Conservation (phyloP, 2,888 invertebrate species). For the Prionchulus punctatus region DNA sequence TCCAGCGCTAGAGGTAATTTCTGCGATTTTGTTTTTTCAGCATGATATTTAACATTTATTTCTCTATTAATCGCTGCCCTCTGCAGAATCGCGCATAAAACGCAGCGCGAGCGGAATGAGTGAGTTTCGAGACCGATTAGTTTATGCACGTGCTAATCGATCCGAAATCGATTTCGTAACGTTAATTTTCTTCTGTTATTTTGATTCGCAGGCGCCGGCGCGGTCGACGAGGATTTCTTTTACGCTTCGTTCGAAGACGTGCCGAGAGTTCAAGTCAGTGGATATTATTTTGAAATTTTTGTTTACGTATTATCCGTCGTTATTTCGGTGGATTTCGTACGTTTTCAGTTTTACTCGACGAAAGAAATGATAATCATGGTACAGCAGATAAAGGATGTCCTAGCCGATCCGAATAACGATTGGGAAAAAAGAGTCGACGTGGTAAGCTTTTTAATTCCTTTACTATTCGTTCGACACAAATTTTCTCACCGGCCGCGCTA, state of each 20-base stretch:
- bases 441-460: no score
- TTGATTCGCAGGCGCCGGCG: no score
- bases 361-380: constrained; percentile 67
- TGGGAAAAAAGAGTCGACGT: constrained; percentile 90
- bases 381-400: constrained; percentile 52
- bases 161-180: no score
- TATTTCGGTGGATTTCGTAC: constrained; percentile 9
- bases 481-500: not conserved
- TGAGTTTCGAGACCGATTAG: no score
- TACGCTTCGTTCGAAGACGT: constrained; percentile 65
- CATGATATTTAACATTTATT: no score
- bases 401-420: constrained; percentile 64
- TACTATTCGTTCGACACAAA: not conserved
- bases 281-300: not conserved
- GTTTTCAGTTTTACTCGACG: constrained; percentile 51
- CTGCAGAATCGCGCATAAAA: no score
- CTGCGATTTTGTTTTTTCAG: no score
- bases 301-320: not conserved
- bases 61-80: no score
- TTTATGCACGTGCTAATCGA: no score
- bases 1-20: no score
- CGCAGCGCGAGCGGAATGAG: no score
- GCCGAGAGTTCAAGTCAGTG: not conserved
- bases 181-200: no score
- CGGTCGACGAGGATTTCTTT: constrained; percentile 73